Evolutionary conservation across 2,888 invertebrate genomes (phyloP).

Genomic region (Perdita meconis): DNA sequence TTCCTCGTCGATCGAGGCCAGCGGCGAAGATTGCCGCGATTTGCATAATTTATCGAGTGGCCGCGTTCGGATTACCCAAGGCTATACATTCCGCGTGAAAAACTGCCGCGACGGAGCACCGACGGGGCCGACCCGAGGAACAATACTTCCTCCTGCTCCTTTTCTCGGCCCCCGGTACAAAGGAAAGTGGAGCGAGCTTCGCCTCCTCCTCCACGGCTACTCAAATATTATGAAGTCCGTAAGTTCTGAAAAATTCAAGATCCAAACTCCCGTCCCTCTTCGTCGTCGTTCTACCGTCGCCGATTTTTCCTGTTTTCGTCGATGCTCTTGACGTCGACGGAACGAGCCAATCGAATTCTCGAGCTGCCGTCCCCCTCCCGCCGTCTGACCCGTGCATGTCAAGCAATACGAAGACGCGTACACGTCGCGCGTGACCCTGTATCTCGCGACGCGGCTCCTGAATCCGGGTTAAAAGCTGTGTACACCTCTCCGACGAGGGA

Average conservation of each 20-base stretch:
- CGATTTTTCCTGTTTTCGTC: not conserved
- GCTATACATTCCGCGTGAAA: slow-evolving; percentile 26
- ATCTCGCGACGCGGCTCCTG: slow-evolving; percentile 52
- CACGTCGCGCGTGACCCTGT: slow-evolving; percentile 39
- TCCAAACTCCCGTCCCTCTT: slow-evolving; percentile 32
- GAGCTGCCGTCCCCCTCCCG: slow-evolving; percentile 7
- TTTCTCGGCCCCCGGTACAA: slow-evolving; percentile 27
- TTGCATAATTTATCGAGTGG: slow-evolving; percentile 66
- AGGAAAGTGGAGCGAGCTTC: slow-evolving; percentile 40
- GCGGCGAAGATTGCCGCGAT: slow-evolving; percentile 48
- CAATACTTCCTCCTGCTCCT: slow-evolving; percentile 49
- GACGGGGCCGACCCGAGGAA: slow-evolving; percentile 24
- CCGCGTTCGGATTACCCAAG: slow-evolving; percentile 44
- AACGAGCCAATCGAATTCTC: slow-evolving; percentile 9
- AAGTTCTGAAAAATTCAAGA: slow-evolving; percentile 53
- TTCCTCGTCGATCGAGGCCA: not conserved
- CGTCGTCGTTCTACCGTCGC: slow-evolving; percentile 13
- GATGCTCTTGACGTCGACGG: not conserved
- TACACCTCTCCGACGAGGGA: slow-evolving; percentile 53
- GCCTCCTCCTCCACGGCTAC: slow-evolving; percentile 25
- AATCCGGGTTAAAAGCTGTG: slow-evolving; percentile 74
- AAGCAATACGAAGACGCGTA: slow-evolving; percentile 7
- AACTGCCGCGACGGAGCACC: slow-evolving; percentile 11
- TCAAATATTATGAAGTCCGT: slow-evolving; percentile 53
- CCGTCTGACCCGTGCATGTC: not conserved